These are phyloP conservation scores for Dendropsophus ebraccatus DNA, from an alignment of 2,113 vertebrate genomes.

Conservation along the genomic window DNA sequence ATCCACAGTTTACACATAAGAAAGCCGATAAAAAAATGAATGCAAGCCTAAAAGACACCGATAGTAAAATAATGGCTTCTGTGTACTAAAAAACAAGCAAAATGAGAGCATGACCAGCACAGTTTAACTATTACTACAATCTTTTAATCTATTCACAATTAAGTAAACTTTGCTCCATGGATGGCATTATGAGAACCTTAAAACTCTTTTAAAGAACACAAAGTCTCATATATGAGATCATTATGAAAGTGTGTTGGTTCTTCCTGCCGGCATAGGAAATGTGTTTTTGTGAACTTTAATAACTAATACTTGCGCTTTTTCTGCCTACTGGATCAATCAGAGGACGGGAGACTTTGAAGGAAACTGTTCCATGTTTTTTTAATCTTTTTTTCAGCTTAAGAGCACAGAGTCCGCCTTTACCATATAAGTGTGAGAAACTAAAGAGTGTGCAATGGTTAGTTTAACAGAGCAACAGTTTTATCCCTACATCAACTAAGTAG, in stretches of 20 bases:
- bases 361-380: constrained; percentile 22
- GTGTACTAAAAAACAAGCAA: background rate
- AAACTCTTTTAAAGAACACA: constrained; percentile 8
- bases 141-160: constrained; percentile 26
- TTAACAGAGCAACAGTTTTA: background rate
- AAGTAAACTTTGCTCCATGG: background rate
- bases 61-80: too few relatives aligned
- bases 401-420: background rate
- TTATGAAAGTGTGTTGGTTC: constrained; percentile 33
- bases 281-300: constrained; percentile 27
- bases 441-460: background rate
- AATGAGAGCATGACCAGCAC: background rate
- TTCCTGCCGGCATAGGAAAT: constrained; percentile 10
- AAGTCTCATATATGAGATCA: constrained; percentile 27
- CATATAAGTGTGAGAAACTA: constrained; percentile 8
- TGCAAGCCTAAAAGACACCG: background rate
- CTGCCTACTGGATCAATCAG: constrained; percentile 29
- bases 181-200: background rate
- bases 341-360: constrained; percentile 21
- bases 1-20: background rate
- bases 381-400: constrained; percentile 27
- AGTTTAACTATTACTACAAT: background rate
- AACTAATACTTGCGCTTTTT: constrained; percentile 25
- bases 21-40: background rate
- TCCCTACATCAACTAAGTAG: background rate